Evolutionary conservation across 2,797 vertebrate genomes (phyloP).

Genomic region (Tenualosa ilisha): DNA sequence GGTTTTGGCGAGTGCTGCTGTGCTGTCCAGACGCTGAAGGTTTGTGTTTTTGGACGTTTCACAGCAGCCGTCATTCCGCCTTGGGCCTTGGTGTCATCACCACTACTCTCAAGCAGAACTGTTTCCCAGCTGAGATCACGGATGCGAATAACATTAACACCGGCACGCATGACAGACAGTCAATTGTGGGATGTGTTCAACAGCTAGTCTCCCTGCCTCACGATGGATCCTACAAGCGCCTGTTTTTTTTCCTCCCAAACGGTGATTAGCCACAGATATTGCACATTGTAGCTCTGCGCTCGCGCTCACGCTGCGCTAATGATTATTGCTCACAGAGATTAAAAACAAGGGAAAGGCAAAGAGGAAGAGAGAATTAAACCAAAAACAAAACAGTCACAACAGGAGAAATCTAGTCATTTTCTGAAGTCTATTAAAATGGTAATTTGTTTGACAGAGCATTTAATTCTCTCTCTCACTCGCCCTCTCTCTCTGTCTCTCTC

Average conservation of each 20-base stretch:
- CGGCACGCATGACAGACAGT: not conserved
- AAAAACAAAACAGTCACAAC: not conserved
- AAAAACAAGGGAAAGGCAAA: not conserved
- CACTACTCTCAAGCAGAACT: constrained; percentile 25
- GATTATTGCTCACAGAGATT: constrained; percentile 15
- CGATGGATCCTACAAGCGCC: not conserved
- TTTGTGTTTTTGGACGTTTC: constrained; percentile 43
- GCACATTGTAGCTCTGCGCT: not conserved
- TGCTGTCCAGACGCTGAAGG: constrained; percentile 46
- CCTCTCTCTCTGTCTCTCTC: not conserved
- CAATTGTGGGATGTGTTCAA: not conserved
- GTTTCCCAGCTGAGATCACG: not conserved
- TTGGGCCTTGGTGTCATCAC: constrained; percentile 25
- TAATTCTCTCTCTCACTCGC: constrained; percentile 6
- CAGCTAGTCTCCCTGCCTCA: not conserved
- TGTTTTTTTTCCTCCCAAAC: not conserved
- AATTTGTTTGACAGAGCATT: constrained; percentile 18
- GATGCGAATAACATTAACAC: constrained; percentile 14
- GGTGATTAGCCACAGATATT: constrained; percentile 1
- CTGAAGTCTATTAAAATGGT: constrained; percentile 20
- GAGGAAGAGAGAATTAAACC: not conserved
- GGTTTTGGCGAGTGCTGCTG: constrained; percentile 27
- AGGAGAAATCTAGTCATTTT: constrained; percentile 20
- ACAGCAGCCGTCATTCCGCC: constrained; percentile 42
- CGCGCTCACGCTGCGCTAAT: not conserved